A percentile compares a stretch with the other conserved stretches of the same genome.
Evolutionary conservation across 1,140 invertebrate species (phyloP).

Genomic region (Tetragnatha versicolor): DNA sequence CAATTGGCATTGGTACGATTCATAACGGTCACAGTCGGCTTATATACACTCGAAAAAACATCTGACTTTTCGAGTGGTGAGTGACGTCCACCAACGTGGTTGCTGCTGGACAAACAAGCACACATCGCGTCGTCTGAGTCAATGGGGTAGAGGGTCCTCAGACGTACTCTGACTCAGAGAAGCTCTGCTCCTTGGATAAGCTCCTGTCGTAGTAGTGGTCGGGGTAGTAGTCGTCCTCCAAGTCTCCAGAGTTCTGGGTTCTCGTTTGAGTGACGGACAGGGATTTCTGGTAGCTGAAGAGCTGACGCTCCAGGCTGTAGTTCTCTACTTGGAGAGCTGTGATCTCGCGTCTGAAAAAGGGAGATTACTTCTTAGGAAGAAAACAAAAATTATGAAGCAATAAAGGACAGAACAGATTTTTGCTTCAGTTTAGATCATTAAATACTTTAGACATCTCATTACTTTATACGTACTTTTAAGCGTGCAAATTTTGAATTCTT

Average conservation of each 20-base stretch:
- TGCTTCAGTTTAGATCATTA: too few relatives aligned
- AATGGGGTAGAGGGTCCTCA: too few relatives aligned
- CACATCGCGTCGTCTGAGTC: too few relatives aligned
- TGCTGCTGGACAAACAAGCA: too few relatives aligned
- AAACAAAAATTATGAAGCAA: background rate
- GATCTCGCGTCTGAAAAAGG: slow-evolving; percentile 76
- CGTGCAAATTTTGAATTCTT: too few relatives aligned
- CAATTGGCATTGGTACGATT: too few relatives aligned
- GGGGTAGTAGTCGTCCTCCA: slow-evolving; percentile 35
- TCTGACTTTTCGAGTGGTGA: too few relatives aligned
- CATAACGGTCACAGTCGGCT: too few relatives aligned
- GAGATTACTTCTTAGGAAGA: background rate
- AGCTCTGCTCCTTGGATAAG: slow-evolving; percentile 52
- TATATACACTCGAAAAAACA: too few relatives aligned
- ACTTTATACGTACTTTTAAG: too few relatives aligned
- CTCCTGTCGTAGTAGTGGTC: slow-evolving; percentile 50
- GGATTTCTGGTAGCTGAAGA: slow-evolving; percentile 87
- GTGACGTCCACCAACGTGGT: too few relatives aligned
- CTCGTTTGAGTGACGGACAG: slow-evolving; percentile 72
- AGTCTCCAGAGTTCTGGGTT: slow-evolving; percentile 33
- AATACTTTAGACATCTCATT: too few relatives aligned
- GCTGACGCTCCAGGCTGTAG: slow-evolving; percentile 82
- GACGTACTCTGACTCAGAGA: slow-evolving; percentile 52
- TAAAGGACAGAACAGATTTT: background rate
- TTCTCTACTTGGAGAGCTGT: slow-evolving; percentile 84